Evolutionary conservation across 2,113 vertebrate species (phyloP).

Genomic region (Anser brachyrhynchus): DNA sequence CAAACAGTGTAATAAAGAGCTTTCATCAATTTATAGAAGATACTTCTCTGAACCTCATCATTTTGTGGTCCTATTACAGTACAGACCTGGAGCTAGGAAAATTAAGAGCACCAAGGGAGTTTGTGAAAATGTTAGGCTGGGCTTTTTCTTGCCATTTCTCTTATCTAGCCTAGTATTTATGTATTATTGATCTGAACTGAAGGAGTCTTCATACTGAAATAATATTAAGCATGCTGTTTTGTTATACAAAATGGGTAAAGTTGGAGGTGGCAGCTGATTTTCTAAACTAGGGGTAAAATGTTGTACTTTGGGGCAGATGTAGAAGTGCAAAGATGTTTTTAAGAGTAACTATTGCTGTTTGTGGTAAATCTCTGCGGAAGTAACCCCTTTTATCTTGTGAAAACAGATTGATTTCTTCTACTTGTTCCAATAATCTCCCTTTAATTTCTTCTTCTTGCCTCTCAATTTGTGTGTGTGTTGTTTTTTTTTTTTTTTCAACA

Average conservation of each 20-base stretch:
- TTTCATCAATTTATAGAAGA: not conserved
- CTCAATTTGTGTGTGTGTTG: not conserved
- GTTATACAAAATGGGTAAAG: not conserved
- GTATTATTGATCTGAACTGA: not conserved
- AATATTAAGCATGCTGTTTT: not conserved
- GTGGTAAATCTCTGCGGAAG: slow-evolving; percentile 25
- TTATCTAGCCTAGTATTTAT: not conserved
- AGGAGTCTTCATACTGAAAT: not conserved
- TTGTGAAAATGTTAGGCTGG: not conserved
- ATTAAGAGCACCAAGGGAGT: not conserved
- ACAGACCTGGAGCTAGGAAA: not conserved
- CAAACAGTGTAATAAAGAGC: not conserved
- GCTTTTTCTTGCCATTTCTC: not conserved
- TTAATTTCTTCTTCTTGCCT: slow-evolving; percentile 69
- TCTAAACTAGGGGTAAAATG: not conserved
- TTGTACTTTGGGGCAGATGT: not conserved
- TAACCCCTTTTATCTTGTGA: slow-evolving; percentile 68
- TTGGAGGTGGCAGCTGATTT: not conserved
- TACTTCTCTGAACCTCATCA: not conserved
- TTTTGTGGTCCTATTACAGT: not conserved
- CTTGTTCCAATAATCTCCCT: slow-evolving; percentile 73
- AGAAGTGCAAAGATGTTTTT: not conserved
- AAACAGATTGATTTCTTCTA: slow-evolving; percentile 76
- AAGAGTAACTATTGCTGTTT: not conserved
- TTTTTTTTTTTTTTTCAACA: not conserved